phyloP scores from a whole-genome alignment of 2,113 vertebrate species.

The Chelonoidis abingdonii region DNA sequence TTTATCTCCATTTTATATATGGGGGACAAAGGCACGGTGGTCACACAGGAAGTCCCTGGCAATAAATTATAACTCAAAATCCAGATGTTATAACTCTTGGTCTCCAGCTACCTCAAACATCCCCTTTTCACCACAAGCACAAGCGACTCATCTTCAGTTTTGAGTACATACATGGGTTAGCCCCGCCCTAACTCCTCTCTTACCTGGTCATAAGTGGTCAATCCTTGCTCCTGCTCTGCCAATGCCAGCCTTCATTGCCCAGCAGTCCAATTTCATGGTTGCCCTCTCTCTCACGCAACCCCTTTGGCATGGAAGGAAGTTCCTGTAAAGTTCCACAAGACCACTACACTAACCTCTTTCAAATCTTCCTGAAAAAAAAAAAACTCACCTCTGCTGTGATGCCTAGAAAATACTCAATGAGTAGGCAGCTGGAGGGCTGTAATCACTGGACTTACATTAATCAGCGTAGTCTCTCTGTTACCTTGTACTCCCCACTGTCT shows the following conservation, averaged over 20 bases:
- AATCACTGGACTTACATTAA: fast-evolving
- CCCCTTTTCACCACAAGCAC: background rate
- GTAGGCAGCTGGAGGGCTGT: background rate
- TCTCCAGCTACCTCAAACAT: background rate
- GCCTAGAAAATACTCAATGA: background rate
- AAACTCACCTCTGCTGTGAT: background rate
- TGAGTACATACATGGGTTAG: background rate
- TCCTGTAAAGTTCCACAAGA: background rate
- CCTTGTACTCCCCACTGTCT: background rate
- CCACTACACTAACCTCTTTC: background rate
- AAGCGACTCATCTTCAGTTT: background rate
- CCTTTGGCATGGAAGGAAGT: background rate
- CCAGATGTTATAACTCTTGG: background rate
- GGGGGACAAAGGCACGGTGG: background rate
- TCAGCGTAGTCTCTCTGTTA: background rate
- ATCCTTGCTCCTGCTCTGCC: background rate
- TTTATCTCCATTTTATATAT: background rate
- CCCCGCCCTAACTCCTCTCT: background rate
- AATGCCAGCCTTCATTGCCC: background rate
- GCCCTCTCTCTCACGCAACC: background rate
- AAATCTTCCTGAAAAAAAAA: background rate
- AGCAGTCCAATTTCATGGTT: background rate
- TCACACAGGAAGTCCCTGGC: background rate
- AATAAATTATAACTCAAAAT: background rate
- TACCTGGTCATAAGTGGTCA: background rate